These are phyloP conservation scores for Oegoconia quadripuncta DNA, from an alignment of 2,888 invertebrate species.

Conservation along the genomic window DNA sequence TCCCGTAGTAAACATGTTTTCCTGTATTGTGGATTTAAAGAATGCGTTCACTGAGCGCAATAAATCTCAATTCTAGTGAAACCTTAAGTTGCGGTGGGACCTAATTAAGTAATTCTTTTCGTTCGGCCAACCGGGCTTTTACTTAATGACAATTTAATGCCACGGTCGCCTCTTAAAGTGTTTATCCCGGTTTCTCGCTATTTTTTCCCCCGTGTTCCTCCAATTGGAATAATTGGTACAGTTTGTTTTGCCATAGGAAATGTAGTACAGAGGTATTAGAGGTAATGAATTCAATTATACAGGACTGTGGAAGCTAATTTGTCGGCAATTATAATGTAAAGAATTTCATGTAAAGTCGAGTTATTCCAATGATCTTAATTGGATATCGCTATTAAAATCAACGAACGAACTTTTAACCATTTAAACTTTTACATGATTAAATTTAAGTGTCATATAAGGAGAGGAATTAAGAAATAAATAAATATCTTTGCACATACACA, in stretches of 20 bases:
- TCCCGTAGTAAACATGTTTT: background rate
- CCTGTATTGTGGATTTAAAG: conserved; percentile 28
- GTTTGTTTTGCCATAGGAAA: conserved; percentile 11
- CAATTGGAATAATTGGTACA: conserved; percentile 22
- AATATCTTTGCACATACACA: no score
- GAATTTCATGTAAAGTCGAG: no score
- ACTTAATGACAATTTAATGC: conserved; percentile 75
- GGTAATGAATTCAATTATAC: no score
- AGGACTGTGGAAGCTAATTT: no score
- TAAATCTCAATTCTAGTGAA: conserved; percentile 50
- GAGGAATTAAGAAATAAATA: no score
- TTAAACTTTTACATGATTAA: no score
- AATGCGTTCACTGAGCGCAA: conserved; percentile 37
- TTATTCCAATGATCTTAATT: no score
- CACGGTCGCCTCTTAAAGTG: conserved; percentile 37
- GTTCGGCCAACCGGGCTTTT: conserved; percentile 49
- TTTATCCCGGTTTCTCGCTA: conserved; percentile 29
- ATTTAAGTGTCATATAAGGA: no score
- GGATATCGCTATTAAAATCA: no score
- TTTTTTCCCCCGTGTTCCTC: conserved; percentile 21
- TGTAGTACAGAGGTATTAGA: no score
- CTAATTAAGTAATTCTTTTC: conserved; percentile 65
- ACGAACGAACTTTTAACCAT: no score
- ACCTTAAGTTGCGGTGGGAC: conserved; percentile 30
- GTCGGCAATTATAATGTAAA: no score